Evolutionary conservation across 2,888 invertebrate genomes (phyloP).

Genomic region (Eilema depressum): DNA sequence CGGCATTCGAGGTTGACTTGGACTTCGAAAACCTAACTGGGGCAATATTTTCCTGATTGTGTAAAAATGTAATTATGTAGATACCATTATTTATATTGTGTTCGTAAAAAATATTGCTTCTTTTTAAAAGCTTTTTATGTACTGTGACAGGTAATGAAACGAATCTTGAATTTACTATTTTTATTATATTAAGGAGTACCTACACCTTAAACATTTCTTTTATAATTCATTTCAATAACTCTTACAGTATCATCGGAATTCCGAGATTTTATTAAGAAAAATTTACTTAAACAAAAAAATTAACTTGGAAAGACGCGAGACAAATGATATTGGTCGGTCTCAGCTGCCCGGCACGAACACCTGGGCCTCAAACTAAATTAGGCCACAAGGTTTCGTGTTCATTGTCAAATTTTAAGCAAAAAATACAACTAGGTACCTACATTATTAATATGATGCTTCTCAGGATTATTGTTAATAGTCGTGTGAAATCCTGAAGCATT

Average conservation of each 20-base stretch:
- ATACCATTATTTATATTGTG: too few species aligned
- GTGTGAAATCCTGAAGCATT: too few species aligned
- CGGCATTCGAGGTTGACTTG: not conserved
- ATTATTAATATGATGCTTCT: not conserved
- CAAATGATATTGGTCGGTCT: constrained; percentile 16
- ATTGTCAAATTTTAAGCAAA: constrained; percentile 1
- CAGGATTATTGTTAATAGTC: too few species aligned
- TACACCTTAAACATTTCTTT: too few species aligned
- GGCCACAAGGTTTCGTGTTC: not conserved
- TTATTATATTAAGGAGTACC: too few species aligned
- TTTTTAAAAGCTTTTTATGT: not conserved
- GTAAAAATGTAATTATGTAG: too few species aligned
- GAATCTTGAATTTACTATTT: too few species aligned
- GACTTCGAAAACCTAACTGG: not conserved
- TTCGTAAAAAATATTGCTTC: not conserved
- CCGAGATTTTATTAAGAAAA: constrained; percentile 6
- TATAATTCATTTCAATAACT: not conserved
- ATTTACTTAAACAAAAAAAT: constrained; percentile 7
- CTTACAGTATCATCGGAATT: not conserved
- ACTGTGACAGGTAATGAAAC: not conserved
- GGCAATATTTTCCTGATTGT: too few species aligned
- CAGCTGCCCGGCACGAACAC: constrained; percentile 7
- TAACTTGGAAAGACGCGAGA: constrained; percentile 3
- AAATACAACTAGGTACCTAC: not conserved
- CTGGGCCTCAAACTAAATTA: constrained; percentile 13